Percentiles rank a stretch among this genome's conserved stretches.
Evolutionary conservation across 1,140 invertebrate species (phyloP).

Genomic region (Cyphomyrmex costatus): DNA sequence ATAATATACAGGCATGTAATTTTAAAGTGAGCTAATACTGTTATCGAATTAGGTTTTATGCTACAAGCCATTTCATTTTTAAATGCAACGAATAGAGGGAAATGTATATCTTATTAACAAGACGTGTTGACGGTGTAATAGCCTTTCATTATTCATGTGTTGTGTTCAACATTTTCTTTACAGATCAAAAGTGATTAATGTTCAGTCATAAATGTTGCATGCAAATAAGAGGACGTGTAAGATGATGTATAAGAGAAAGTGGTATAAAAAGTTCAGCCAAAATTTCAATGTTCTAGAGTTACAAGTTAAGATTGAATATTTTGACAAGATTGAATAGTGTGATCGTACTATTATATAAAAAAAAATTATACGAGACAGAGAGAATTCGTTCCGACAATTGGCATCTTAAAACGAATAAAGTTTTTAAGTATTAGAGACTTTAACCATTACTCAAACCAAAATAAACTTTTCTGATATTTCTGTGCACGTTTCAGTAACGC

Average conservation of each 20-base stretch:
- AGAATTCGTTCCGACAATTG: background rate
- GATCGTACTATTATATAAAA: too few species aligned
- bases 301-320: background rate
- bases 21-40: slow-evolving; percentile 1
- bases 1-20: background rate
- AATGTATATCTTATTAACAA: background rate
- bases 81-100: background rate
- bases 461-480: background rate
- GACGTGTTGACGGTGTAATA: background rate
- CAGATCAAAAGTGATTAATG: background rate
- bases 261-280: background rate
- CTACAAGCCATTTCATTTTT: background rate
- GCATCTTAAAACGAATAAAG: background rate
- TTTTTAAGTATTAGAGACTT: background rate
- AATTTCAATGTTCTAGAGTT: background rate
- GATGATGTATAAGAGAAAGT: too few species aligned
- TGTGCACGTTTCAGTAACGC: background rate
- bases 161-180: slow-evolving; percentile 6
- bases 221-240: background rate
- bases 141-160: background rate
- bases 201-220: background rate
- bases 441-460: too few species aligned
- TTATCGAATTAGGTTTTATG: background rate
- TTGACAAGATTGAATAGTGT: background rate
- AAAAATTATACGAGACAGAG: background rate